phyloP scores from a whole-genome alignment of 1,140 invertebrate genomes.

The Scylla paramamosain region DNA sequence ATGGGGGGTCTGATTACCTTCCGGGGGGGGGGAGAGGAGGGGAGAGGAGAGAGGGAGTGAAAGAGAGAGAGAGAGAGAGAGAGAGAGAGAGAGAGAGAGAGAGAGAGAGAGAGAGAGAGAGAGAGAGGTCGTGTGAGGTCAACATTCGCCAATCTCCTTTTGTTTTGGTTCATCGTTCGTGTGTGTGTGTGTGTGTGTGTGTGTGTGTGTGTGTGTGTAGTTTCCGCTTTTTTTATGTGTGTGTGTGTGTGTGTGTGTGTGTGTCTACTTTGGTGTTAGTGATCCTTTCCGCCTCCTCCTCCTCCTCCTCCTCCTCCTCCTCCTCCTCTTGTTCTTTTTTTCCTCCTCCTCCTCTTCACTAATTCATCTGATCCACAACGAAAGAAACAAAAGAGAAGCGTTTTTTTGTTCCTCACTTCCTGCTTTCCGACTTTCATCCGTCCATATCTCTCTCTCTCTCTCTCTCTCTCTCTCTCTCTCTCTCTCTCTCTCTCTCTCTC shows the following conservation, averaged over 20 bases:
- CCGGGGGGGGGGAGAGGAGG: constrained; percentile 41
- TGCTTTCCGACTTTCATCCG: background rate
- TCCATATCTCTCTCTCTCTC: background rate
- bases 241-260: background rate
- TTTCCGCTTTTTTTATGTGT: no score
- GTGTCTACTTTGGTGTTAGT: background rate
- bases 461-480: constrained; percentile 27
- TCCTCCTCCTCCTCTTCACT: background rate
- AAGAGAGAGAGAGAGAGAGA: background rate
- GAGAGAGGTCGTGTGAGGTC: background rate
- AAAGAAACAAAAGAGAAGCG: background rate
- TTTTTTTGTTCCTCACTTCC: background rate
- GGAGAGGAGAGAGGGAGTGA: no score
- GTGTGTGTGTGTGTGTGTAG: constrained; percentile 1
- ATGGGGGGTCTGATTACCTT: constrained; percentile 69
- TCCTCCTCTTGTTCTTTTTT: background rate
- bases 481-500: background rate
- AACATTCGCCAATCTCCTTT: constrained; percentile 36
- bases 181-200: background rate
- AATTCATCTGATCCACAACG: background rate
- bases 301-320: background rate
- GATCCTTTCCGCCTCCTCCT: no score
- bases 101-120: constrained; percentile 34
- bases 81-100: background rate
- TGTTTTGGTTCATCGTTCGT: background rate